Base-by-base conservation (phyloP, 2,797 vertebrate genomes). In the Aldrovandia affinis region DNA sequence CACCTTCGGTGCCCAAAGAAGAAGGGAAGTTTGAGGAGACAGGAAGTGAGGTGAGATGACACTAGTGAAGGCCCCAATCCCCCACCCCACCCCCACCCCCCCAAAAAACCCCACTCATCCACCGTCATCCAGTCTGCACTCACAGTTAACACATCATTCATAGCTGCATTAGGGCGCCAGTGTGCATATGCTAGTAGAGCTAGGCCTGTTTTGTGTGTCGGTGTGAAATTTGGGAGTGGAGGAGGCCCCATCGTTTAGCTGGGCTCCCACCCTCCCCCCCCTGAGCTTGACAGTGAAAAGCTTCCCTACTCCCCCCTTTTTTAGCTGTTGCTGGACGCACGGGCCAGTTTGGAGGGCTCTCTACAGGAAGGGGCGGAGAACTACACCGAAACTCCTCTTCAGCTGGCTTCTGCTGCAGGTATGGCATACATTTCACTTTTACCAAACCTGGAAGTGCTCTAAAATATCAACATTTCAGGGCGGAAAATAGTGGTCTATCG, bases 361-460 rank as follows among this genome's bases (percentile, higher is more conserved):
- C 88, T 94, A 92, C 93, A 95, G 92, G 95, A 95, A 80, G 93
- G 93, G 84, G 89, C 90, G 0, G 94, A 96, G 90, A 96, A 96
- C 90, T 96, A 96, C 91, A 91, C 95, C 0, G 96, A 96, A 91
- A 96, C 96, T 0, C 96, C 96, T 0, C 95, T 96, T 0, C 96
- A 96, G 87, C 91, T 96, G 78, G 96, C 96, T 3, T 92, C 96
- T 1, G 95, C 95, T 7, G 96, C 96, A 94, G 96, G 96, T 96
- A 89, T 25, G 39, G 10, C 14, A 0, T 42, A 28, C 68, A 18
- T 20, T 63, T 47, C 57, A 25, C 25, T 36, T 39, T 22, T 75
- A 8, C 18, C 18, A 36, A 75, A 75, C 33, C 9, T 18, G 18
- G 15, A 75, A 36, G 15, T 39, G 10, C 30, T 75, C 9, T 75